These are phyloP conservation scores for Cheilosia pagana DNA, from an alignment of 2,888 invertebrate species.

Conservation along the genomic window DNA sequence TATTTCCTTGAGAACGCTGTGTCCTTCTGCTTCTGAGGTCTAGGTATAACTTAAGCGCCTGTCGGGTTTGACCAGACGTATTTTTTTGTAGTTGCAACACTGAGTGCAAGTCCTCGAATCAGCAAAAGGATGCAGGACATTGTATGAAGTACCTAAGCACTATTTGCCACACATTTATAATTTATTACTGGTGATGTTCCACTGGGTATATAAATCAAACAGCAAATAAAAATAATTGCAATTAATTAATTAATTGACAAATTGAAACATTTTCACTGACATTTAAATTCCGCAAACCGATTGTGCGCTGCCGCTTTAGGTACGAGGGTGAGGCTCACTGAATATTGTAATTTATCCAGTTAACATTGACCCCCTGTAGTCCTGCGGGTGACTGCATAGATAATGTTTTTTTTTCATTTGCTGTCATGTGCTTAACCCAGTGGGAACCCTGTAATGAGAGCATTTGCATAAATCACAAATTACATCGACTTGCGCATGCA, in stretches of 20 bases:
- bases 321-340: conserved; percentile 40
- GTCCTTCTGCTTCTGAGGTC: too few species aligned
- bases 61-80: too few species aligned
- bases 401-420: background rate
- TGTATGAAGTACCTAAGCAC: too few species aligned
- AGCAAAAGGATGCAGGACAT: too few species aligned
- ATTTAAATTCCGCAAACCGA: conserved; percentile 13
- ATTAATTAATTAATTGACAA: conserved; percentile 29
- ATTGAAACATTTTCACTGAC: conserved; percentile 51
- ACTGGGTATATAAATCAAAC: background rate
- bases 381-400: conserved; percentile 53
- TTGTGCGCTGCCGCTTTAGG: background rate
- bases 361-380: conserved; percentile 65
- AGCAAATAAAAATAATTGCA: background rate
- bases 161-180: too few species aligned
- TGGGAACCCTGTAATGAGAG: conserved; percentile 56
- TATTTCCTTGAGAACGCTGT: too few species aligned
- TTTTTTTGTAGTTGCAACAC: too few species aligned
- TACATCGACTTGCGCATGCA: conserved; percentile 53
- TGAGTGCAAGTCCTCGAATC: too few species aligned
- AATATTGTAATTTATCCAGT: conserved; percentile 40
- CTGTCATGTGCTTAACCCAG: conserved; percentile 38
- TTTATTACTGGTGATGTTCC: too few species aligned
- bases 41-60: too few species aligned
- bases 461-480: conserved; percentile 73